Percentiles rank a stretch among this genome's conserved stretches.
phyloP scores from a whole-genome alignment of 92 coral and sea anemone genomes.

The Bergia puertoricense region DNA sequence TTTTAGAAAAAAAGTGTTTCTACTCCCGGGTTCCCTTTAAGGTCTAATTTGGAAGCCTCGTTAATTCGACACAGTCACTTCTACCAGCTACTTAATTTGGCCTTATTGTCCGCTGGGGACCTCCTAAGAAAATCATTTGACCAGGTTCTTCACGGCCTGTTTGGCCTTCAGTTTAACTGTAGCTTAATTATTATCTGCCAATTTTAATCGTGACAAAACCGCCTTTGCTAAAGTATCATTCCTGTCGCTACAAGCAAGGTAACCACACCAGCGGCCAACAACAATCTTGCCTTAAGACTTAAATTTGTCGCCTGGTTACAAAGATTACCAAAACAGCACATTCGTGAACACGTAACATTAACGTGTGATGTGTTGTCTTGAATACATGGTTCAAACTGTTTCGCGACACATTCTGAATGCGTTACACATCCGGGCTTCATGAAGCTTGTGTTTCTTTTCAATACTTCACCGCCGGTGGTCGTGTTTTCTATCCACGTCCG shows the following conservation, averaged over 20 bases:
- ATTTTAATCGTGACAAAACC: background rate
- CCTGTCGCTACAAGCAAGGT: too few species aligned
- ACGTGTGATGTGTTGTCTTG: slow-evolving; percentile 35
- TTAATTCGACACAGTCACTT: too few species aligned
- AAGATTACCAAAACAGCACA: slow-evolving; percentile 35
- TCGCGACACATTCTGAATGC: background rate
- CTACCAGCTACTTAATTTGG: too few species aligned
- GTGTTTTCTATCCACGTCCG: slow-evolving; percentile 27
- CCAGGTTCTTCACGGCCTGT: background rate
- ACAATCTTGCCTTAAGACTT: background rate
- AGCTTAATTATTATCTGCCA: background rate
- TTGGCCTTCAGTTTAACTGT: background rate
- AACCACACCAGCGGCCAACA: background rate
- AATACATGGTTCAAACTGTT: slow-evolving; percentile 32
- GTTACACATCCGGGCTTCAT: slow-evolving; percentile 37
- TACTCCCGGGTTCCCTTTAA: too few species aligned
- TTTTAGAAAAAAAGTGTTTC: too few species aligned
- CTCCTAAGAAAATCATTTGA: too few species aligned
- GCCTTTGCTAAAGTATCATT: background rate
- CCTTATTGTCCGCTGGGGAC: too few species aligned
- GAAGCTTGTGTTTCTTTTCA: background rate
- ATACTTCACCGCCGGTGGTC: background rate
- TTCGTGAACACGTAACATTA: background rate
- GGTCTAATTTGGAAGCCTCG: too few species aligned
- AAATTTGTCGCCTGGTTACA: slow-evolving; percentile 31